phyloP scores from a whole-genome alignment of 1,140 invertebrate species.

The Drosophila kepulauana region DNA sequence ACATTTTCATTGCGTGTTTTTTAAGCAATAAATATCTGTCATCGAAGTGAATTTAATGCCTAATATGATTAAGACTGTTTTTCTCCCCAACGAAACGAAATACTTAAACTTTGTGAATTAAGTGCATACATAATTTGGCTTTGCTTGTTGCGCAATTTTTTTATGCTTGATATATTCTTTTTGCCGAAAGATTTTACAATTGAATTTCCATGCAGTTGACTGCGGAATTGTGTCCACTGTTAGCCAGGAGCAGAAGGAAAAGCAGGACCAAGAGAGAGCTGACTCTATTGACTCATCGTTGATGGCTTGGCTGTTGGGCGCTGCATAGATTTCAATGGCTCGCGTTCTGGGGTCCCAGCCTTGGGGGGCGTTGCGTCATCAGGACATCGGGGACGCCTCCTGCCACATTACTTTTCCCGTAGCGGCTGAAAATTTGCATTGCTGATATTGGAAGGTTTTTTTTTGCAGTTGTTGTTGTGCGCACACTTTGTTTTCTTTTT shows the following conservation, averaged over 20 bases:
- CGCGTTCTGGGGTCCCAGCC: constrained; percentile 58
- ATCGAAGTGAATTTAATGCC: background rate
- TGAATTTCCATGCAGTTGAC: constrained; percentile 36
- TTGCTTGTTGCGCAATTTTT: constrained; percentile 13
- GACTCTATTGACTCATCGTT: constrained; percentile 80
- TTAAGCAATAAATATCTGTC: too few relatives aligned
- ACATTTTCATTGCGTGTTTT: too few relatives aligned
- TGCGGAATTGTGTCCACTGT: constrained; percentile 63
- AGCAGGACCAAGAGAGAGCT: constrained; percentile 27
- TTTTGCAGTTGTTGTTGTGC: constrained; percentile 42
- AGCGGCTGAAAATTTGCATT: constrained; percentile 73
- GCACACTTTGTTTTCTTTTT: constrained; percentile 62
- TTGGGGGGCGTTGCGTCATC: constrained; percentile 73
- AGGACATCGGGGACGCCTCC: constrained; percentile 40
- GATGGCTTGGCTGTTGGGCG: constrained; percentile 60
- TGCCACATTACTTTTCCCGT: constrained; percentile 31
- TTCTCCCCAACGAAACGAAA: background rate
- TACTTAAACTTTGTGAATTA: background rate
- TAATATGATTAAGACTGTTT: background rate
- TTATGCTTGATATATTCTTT: constrained; percentile 12
- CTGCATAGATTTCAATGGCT: constrained; percentile 77
- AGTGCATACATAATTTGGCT: constrained; percentile 8
- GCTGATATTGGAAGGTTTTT: constrained; percentile 72
- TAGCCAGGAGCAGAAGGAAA: constrained; percentile 50
- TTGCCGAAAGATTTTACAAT: constrained; percentile 15